These are phyloP conservation scores for Dolichomitus sp. DNA, from an alignment of 2,888 invertebrate genomes.

Conservation along the genomic window DNA sequence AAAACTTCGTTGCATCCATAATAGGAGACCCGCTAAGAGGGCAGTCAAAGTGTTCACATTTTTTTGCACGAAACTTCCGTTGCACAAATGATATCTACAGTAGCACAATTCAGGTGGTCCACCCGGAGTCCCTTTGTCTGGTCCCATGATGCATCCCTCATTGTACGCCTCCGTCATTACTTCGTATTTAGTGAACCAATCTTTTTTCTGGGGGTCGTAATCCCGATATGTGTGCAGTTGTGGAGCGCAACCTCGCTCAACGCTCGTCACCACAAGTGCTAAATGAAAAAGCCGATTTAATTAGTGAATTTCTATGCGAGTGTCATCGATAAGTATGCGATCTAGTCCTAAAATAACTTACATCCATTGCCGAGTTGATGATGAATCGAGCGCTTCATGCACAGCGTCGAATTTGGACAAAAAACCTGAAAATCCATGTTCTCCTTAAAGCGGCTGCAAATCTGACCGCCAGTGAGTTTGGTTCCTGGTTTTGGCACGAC, in stretches of 20 bases:
- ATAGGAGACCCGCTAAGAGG: not conserved
- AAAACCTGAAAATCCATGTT: slow-evolving; percentile 90
- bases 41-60: slow-evolving; percentile 43
- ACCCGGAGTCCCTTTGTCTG: slow-evolving; percentile 89
- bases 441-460: slow-evolving; percentile 93
- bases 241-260: slow-evolving; percentile 91
- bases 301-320: slow-evolving; percentile 16
- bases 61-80: slow-evolving; percentile 85
- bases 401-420: slow-evolving; percentile 94
- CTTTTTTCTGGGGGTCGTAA: slow-evolving; percentile 87
- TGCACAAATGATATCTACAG: slow-evolving; percentile 92
- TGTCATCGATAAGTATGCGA: not conserved
- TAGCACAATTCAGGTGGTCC: slow-evolving; percentile 91
- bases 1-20: slow-evolving; percentile 35
- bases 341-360: slow-evolving; percentile 81
- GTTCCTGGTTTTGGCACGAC: slow-evolving; percentile 88
- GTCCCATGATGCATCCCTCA: slow-evolving; percentile 90
- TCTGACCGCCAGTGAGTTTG: slow-evolving; percentile 88
- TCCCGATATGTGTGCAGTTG: slow-evolving; percentile 90
- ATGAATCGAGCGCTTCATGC: slow-evolving; percentile 90
- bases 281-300: slow-evolving; percentile 76
- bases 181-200: slow-evolving; percentile 90
- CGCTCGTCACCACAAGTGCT: slow-evolving; percentile 88
- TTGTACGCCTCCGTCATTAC: slow-evolving; percentile 90
- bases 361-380: slow-evolving; percentile 89